These are phyloP conservation scores for Sycophila texana DNA, from an alignment of 2,888 invertebrate species.

Conservation along the genomic window DNA sequence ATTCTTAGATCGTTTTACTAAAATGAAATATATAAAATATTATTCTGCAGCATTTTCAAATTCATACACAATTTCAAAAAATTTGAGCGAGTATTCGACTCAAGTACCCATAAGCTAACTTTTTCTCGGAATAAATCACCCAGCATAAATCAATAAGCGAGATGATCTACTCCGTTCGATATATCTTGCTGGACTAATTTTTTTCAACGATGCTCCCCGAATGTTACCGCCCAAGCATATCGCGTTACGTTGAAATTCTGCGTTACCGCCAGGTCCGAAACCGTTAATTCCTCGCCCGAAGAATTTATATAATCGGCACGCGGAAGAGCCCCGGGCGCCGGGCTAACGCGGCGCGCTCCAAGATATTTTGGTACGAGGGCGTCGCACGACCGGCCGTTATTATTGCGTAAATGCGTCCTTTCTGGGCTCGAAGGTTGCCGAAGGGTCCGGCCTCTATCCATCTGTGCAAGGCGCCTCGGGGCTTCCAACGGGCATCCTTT, in stretches of 20 bases:
- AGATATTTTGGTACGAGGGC: not conserved
- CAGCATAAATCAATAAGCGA: not conserved
- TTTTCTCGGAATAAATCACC: not conserved
- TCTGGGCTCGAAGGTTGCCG: conserved; percentile 1
- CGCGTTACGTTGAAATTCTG: too few relatives aligned
- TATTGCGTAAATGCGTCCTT: conserved; percentile 1
- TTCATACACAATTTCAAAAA: too few relatives aligned
- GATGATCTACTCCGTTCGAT: not conserved
- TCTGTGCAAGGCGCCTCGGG: conserved; percentile 12
- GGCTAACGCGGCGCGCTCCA: too few relatives aligned
- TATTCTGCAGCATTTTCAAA: too few relatives aligned
- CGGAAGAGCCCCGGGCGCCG: conserved; percentile 13
- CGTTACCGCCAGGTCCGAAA: conserved; percentile 24
- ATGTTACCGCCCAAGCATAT: not conserved
- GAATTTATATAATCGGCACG: conserved; percentile 47
- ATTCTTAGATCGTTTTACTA: too few relatives aligned
- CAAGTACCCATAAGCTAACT: not conserved
- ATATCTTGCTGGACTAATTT: not conserved
- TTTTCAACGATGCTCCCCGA: not conserved
- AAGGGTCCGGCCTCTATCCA: not conserved
- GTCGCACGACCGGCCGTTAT: not conserved
- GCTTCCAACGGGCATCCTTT: not conserved
- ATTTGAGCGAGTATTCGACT: too few relatives aligned
- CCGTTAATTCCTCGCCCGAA: conserved; percentile 33
- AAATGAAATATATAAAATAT: too few relatives aligned